Evolutionary conservation across 2,888 invertebrate species (phyloP), one percentile per base, ranked within the genome.

Genomic region (Drymonia ruficornis): DNA sequence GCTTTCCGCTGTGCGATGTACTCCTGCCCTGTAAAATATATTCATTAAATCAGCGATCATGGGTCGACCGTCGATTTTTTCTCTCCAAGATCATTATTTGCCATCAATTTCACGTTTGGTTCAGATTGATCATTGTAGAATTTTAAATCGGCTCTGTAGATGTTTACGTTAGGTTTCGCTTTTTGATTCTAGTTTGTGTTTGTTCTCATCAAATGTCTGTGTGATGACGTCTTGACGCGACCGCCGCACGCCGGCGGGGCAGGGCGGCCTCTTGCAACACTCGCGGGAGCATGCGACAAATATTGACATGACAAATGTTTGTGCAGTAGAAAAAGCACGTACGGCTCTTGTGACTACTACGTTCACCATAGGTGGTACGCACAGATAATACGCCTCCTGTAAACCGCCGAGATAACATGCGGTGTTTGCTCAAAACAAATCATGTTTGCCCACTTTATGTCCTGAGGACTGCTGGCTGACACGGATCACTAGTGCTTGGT

Each of bases 271-370:
- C 85, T 86, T 83, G 82, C 81, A 83, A 84, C 81, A 77, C 79
- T 67, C 77, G 74, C 67, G 77, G 75, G 75, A 70, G 79, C 87
- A 81, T 78, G 78, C 76, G 79, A 78, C 86, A 81, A 91, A 91
- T 90, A 91, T 91, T 91, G 84, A 89, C 89, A 63, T 58, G 66
- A 76, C 79, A 87, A 91, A 91, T 87, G 78, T 91, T 90, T 88
- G 83, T 73, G 79, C 67, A 81, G 83, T 74, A 81, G 74, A 76
- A 81, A 78, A 83, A 82, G 84, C 90, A 84, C 84, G 83, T 83
- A 78, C 83, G 76, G 75, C 79, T 81, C 76, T 81, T 80, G 72
- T 76, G 82, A 78, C 76, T 83, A 77, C 84, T 80, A 74, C 72
- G 76, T 76, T 77, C 81, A 75, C 72, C 78, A 78, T 81, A 81